A percentile compares a stretch with the other conserved stretches of the same genome.
phyloP scores from a whole-genome alignment of 1,140 invertebrate species.

The Drosophila suzukii region DNA sequence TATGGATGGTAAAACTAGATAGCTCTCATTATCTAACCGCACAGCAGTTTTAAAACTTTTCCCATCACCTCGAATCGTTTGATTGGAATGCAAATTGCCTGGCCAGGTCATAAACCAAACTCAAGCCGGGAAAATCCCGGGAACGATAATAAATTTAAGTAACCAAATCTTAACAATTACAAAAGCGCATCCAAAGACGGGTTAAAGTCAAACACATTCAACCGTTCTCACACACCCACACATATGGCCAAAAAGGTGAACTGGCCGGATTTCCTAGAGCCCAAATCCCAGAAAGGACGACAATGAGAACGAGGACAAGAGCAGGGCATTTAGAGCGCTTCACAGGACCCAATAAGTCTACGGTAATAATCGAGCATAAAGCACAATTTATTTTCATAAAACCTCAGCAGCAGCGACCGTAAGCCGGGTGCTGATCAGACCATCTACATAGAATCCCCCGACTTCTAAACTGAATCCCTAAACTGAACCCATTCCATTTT shows the following conservation, averaged over 20 bases:
- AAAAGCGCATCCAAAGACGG: conserved; percentile 51
- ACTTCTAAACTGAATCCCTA: conserved; percentile 11
- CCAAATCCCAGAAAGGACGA: conserved; percentile 2
- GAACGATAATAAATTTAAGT: conserved; percentile 75
- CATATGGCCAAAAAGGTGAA: conserved; percentile 16
- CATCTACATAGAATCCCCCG: conserved; percentile 14
- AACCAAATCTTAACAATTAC: conserved; percentile 84
- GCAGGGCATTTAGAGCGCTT: conserved; percentile 73
- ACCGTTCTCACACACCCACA: conserved; percentile 2
- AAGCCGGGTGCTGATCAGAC: conserved; percentile 64
- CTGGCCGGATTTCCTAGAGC: conserved; percentile 20
- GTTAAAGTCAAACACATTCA: conserved; percentile 22
- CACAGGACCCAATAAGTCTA: conserved; percentile 77
- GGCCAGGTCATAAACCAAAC: conserved; percentile 48
- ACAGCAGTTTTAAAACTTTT: conserved; percentile 40
- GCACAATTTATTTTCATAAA: conserved; percentile 84
- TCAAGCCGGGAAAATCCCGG: conserved; percentile 3
- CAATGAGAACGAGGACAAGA: background rate
- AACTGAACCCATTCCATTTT: conserved; percentile 4
- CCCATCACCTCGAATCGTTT: conserved; percentile 76
- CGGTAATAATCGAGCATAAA: conserved; percentile 84
- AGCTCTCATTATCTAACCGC: conserved; percentile 4
- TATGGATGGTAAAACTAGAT: conserved; percentile 9
- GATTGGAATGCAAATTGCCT: conserved; percentile 71
- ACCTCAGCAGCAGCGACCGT: conserved; percentile 57